phyloP scores from a whole-genome alignment of 1,140 invertebrate genomes.

The Calephelis nemesis region DNA sequence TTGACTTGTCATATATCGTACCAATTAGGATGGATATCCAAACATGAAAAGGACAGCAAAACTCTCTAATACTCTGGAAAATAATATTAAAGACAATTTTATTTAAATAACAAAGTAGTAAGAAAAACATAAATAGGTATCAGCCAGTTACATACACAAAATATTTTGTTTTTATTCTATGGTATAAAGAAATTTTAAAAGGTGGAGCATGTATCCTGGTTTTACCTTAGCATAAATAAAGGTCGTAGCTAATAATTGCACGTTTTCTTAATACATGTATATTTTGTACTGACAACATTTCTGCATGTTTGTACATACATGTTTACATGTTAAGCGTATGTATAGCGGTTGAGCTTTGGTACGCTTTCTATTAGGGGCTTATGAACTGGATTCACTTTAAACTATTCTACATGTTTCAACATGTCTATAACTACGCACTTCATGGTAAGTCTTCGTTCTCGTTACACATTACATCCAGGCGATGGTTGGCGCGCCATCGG shows the following conservation, averaged over 20 bases:
- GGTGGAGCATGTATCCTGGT: too few relatives aligned
- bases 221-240: too few relatives aligned
- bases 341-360: neutral
- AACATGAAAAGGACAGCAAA: too few relatives aligned
- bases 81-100: too few relatives aligned
- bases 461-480: conserved; percentile 62
- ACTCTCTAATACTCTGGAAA: too few relatives aligned
- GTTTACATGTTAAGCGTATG: neutral
- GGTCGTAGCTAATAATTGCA: neutral
- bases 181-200: too few relatives aligned
- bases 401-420: conserved; percentile 17
- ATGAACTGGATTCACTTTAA: neutral
- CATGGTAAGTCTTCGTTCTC: conserved; percentile 23
- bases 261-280: neutral
- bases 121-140: too few relatives aligned
- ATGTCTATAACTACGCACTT: conserved; percentile 12
- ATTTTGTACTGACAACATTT: neutral
- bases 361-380: neutral
- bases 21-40: too few relatives aligned
- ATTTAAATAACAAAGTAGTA: too few relatives aligned
- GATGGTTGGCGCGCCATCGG: conserved; percentile 60
- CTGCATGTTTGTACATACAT: neutral
- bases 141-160: too few relatives aligned
- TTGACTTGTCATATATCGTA: too few relatives aligned
- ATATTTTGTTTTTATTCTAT: too few relatives aligned